These are phyloP conservation scores for Phania funesta DNA, from an alignment of 2,888 invertebrate species.

Conservation along the genomic window DNA sequence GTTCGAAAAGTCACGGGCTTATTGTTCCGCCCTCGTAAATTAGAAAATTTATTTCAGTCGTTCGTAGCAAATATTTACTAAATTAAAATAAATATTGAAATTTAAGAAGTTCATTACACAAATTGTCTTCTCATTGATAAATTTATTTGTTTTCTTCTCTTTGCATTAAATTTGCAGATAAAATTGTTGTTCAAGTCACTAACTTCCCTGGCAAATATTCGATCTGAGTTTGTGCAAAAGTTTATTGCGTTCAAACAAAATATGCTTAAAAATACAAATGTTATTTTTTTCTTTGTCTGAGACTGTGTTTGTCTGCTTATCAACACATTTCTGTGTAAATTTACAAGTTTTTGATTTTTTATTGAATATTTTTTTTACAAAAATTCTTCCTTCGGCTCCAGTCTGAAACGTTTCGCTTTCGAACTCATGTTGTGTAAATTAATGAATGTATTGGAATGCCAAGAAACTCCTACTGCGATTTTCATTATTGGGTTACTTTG, in stretches of 20 bases:
- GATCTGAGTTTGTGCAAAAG: constrained; percentile 28
- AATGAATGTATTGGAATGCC: too few relatives aligned
- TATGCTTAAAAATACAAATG: background rate
- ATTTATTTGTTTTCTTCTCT: background rate
- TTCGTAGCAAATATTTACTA: background rate
- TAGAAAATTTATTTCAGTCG: background rate
- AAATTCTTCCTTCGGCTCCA: too few relatives aligned
- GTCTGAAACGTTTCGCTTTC: too few relatives aligned
- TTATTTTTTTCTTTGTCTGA: background rate
- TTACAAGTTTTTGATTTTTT: too few relatives aligned
- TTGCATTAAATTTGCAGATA: background rate
- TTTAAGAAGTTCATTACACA: background rate
- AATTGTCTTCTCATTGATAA: background rate
- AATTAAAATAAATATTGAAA: background rate
- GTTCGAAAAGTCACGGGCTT: too few relatives aligned
- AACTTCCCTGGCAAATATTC: constrained; percentile 1
- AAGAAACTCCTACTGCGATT: too few relatives aligned
- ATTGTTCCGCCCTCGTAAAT: too few relatives aligned
- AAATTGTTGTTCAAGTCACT: constrained; percentile 1
- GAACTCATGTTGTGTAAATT: too few relatives aligned
- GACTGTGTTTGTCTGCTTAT: constrained; percentile 10
- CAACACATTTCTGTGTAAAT: background rate
- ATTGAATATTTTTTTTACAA: too few relatives aligned
- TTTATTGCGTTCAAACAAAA: background rate
- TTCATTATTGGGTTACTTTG: too few relatives aligned